Conservation (phyloP, 2,113 vertebrate genomes). For the Podarcis cretensis region DNA sequence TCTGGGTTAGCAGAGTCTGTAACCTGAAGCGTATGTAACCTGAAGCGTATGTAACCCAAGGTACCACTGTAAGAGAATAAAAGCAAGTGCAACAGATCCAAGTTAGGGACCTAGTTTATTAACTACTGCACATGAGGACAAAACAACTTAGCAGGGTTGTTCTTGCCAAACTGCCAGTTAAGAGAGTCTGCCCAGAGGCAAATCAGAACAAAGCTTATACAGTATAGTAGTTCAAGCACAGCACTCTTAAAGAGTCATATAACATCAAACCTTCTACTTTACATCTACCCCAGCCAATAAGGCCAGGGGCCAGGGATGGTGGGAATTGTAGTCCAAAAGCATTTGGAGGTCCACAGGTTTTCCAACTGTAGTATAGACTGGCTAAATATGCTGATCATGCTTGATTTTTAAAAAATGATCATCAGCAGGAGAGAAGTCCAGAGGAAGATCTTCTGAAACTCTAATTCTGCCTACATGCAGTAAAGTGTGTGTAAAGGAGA, state of each 20-base stretch:
- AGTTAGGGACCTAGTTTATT: no score
- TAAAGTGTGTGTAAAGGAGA: neutral
- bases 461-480: neutral
- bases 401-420: neutral
- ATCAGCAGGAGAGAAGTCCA: neutral
- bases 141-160: no score
- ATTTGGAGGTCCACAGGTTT: neutral
- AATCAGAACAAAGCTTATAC: no score
- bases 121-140: no score
- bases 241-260: neutral
- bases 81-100: no score
- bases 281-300: neutral
- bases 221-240: no score
- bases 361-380: neutral
- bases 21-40: no score
- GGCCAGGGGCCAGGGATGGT: neutral
- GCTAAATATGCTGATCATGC: neutral
- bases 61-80: no score
- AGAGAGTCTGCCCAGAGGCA: neutral
- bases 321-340: neutral
- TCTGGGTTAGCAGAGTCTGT: no score
- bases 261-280: neutral
- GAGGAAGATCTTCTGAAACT: neutral
- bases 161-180: no score
- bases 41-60: no score